A percentile compares a stretch with the other conserved stretches of the same genome.
Evolutionary conservation across 2,113 vertebrate genomes (phyloP).

Genomic region (Triplophysa dalaica): DNA sequence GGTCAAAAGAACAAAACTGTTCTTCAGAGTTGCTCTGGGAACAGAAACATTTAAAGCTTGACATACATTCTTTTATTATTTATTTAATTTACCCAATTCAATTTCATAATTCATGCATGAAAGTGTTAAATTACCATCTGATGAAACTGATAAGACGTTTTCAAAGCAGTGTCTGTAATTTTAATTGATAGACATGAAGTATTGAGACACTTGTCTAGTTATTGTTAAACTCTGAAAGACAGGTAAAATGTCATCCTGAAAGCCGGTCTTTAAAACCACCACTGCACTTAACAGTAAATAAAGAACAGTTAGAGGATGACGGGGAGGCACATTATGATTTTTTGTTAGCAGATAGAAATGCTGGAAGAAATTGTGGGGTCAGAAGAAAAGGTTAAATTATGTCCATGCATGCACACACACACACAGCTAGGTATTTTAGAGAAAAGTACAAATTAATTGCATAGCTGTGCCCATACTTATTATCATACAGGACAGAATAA

Average conservation of each 20-base stretch:
- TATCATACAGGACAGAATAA: background rate
- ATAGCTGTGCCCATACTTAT: background rate
- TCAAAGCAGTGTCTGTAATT: background rate
- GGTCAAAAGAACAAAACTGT: background rate
- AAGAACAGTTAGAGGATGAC: background rate
- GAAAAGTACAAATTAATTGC: background rate
- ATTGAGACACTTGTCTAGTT: background rate
- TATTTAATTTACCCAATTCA: background rate
- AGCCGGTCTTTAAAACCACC: constrained; percentile 1
- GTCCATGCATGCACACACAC: background rate
- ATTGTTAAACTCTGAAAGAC: constrained; percentile 1
- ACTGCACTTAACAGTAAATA: background rate
- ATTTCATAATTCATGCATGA: no score
- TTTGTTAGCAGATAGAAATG: background rate
- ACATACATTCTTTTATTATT: background rate
- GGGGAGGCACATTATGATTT: background rate
- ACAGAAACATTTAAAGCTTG: background rate
- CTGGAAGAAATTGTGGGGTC: background rate
- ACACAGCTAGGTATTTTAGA: background rate
- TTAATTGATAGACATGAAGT: background rate
- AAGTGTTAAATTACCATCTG: background rate
- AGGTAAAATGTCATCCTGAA: constrained; percentile 27
- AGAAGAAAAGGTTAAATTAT: background rate
- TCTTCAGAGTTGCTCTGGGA: background rate
- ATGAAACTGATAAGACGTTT: background rate